Percentiles rank a stretch among this genome's conserved stretches.
Conservation (phyloP, 2,113 vertebrate genomes). For the Corynorhinus townsendii region DNA sequence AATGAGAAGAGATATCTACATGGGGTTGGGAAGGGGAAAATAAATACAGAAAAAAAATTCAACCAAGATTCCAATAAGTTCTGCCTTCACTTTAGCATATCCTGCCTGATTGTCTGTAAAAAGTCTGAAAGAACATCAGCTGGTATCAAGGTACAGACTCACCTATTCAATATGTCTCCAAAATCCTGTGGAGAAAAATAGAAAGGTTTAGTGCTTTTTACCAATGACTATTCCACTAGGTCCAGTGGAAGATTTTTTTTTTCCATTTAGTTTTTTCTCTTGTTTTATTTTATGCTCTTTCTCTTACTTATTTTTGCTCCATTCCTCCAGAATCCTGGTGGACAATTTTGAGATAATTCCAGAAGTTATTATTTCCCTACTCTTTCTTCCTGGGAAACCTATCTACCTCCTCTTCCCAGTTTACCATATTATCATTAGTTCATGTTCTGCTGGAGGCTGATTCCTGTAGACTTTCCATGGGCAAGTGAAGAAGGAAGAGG, state of each 20-base stretch:
- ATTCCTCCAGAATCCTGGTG: too few relatives aligned
- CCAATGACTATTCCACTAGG: not conserved
- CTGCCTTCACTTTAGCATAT: too few relatives aligned
- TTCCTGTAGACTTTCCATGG: not conserved
- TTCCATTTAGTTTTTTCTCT: too few relatives aligned
- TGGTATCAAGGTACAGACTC: not conserved
- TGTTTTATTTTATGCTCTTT: too few relatives aligned
- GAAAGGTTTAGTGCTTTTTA: not conserved
- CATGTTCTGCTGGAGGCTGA: not conserved
- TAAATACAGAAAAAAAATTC: not conserved
- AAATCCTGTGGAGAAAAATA: not conserved
- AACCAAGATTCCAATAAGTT: too few relatives aligned
- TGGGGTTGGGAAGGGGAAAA: not conserved
- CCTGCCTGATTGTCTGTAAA: too few relatives aligned
- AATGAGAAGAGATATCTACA: not conserved
- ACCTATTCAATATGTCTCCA: not conserved
- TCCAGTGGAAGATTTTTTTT: too few relatives aligned
- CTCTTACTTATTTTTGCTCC: too few relatives aligned
- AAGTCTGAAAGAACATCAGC: too few relatives aligned
- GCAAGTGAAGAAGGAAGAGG: not conserved
- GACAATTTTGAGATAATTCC: not conserved
- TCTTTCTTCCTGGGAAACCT: not conserved
- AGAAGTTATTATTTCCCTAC: not conserved
- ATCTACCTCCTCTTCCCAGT: not conserved
- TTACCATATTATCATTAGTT: not conserved